Conservation (phyloP, 1,140 invertebrate species). For the Metopolophium dirhodum region DNA sequence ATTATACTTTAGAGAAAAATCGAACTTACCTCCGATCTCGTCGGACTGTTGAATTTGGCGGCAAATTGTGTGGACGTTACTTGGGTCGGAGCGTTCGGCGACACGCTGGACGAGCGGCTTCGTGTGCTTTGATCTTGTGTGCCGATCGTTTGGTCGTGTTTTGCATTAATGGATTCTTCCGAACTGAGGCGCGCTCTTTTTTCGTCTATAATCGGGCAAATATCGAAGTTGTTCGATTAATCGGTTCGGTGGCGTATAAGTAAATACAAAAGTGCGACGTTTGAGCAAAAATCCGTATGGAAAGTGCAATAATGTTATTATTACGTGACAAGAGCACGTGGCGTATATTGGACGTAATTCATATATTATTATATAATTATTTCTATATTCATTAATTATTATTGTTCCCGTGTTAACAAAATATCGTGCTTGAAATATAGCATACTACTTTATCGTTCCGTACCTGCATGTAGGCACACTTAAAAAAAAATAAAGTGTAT, state of each 20-base stretch:
- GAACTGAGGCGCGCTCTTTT: conserved; percentile 43
- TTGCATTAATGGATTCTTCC: conserved; percentile 24
- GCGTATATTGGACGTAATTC: neutral
- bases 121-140: conserved; percentile 40
- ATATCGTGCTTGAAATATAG: neutral
- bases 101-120: conserved; percentile 46
- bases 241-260: neutral
- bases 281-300: neutral
- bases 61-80: conserved; percentile 52
- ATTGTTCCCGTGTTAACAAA: neutral
- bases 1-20: neutral
- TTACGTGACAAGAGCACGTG: neutral
- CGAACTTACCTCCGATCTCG: conserved; percentile 37
- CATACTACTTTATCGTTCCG: neutral
- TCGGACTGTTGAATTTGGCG: conserved; percentile 42
- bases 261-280: neutral
- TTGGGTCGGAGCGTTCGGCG: conserved; percentile 45
- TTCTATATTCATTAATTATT: too few species aligned
- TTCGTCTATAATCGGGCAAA: conserved; percentile 26
- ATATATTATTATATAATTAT: too few species aligned
- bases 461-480: neutral
- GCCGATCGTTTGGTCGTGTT: neutral
- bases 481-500: neutral
- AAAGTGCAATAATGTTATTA: neutral
- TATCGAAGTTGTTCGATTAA: neutral